A percentile compares a stretch with the other conserved stretches of the same genome.
Evolutionary conservation across 1,140 invertebrate genomes (phyloP).

Genomic region (Pissodes strobi): DNA sequence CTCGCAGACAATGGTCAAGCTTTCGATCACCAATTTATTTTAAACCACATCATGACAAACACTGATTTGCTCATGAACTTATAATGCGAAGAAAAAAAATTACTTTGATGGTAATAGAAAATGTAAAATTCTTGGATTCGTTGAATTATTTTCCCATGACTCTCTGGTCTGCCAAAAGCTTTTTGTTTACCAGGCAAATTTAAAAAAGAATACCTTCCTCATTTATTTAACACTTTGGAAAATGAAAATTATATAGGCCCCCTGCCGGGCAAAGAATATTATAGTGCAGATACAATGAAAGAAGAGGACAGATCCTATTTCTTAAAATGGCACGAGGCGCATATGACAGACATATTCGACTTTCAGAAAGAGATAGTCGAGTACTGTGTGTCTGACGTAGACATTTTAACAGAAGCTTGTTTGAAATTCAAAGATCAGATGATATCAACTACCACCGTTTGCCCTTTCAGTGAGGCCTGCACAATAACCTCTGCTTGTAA

Average conservation of each 20-base stretch:
- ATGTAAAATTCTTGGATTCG: constrained; percentile 13
- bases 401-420: constrained; percentile 28
- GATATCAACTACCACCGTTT: constrained; percentile 13
- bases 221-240: constrained; percentile 6
- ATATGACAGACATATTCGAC: constrained; percentile 7
- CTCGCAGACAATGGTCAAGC: constrained; percentile 12
- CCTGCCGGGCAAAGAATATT: neutral
- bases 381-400: constrained; percentile 34
- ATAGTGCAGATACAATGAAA: constrained; percentile 32
- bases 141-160: constrained; percentile 26
- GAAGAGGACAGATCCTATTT: constrained; percentile 15
- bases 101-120: constrained; percentile 12
- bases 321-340: constrained; percentile 30
- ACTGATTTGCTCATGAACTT: neutral
- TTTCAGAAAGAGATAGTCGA: constrained; percentile 36
- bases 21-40: constrained; percentile 23
- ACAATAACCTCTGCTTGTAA: neutral
- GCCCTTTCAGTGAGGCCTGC: constrained; percentile 6
- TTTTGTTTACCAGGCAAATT: neutral
- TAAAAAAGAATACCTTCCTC: constrained; percentile 13
- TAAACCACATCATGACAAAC: constrained; percentile 3
- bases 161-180: neutral
- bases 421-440: constrained; percentile 23
- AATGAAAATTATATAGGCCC: constrained; percentile 9
- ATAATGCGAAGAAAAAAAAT: constrained; percentile 21